Evolutionary conservation across 2,888 invertebrate genomes (phyloP).

Genomic region (Lochmaea capreae): DNA sequence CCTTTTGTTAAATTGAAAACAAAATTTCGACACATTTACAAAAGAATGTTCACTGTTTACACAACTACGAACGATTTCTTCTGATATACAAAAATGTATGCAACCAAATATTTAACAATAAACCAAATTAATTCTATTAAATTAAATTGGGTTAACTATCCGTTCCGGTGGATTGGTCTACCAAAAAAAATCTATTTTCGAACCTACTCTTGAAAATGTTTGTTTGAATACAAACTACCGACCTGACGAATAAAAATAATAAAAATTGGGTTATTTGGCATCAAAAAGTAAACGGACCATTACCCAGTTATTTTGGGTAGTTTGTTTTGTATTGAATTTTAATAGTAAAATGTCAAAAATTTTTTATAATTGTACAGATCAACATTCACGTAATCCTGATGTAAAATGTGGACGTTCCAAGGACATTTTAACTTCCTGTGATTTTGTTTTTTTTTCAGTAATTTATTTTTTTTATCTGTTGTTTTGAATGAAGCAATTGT

Average conservation of each 20-base stretch:
- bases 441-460: no score
- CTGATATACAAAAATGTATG: neutral
- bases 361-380: neutral
- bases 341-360: neutral
- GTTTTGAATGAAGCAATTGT: no score
- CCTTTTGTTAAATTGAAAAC: neutral
- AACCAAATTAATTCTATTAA: no score
- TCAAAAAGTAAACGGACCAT: neutral
- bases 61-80: constrained; percentile 2
- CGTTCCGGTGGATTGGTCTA: neutral
- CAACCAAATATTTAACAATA: neutral
- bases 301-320: neutral
- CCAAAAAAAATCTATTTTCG: neutral
- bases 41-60: neutral
- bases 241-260: neutral
- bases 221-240: neutral
- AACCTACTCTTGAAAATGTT: neutral
- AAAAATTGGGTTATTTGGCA: constrained; percentile 3
- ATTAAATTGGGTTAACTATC: neutral
- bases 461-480: no score
- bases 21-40: constrained; percentile 2
- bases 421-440: no score
- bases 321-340: neutral
- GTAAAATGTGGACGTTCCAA: no score
- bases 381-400: no score